Evolutionary conservation across 1,140 invertebrate species (phyloP), one percentile per base, ranked within the genome.

Genomic region (Melanaphis sacchari): DNA sequence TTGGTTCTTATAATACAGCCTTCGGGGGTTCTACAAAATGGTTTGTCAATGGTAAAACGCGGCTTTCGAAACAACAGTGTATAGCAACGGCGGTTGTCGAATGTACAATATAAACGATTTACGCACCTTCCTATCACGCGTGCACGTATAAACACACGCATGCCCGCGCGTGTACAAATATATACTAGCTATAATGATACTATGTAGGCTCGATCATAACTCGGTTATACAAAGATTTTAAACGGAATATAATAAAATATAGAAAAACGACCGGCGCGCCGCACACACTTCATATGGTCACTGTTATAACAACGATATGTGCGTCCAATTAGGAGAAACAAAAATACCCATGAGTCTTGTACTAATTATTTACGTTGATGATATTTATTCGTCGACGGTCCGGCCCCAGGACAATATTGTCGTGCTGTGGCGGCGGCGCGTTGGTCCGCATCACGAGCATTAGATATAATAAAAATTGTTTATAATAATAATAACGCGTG

Each of bases 281-380:
- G 81, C 38, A 40, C 76, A 38, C n/a, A 9, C 81, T 6, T n/a
- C 59, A 76, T n/a, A 76, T 82, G 40, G 38, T 84, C 40, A 8
- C 41, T 41, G 84, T 87, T 26, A 1, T 40, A n/a, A 66, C 38
- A 26, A 26, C 81, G 38, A 26, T 31, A 7, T 3, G 43, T 9
- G 88, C 49, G 36, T 90, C 49, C 88, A 90, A 90, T 90, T 90
- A 90, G 88, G 22, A 90, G 88, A 24, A 26, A 49, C 49, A 24
- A 90, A 89, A 54, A 89, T 38, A 40, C 88, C 49, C 36, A 40
- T 54, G 36, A 5, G 88, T 54, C 59, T 91, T 76, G 15, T 76
- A 91, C 46, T 91, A 76, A 76, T 90, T 54, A 43, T 36, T 43
- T 24, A 54, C n/a, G 49, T 90, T 66, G 90, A 43, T 38, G 90